Evolutionary conservation across 2,113 vertebrate genomes (phyloP).

Genomic region (Prochilodus magdalenae): DNA sequence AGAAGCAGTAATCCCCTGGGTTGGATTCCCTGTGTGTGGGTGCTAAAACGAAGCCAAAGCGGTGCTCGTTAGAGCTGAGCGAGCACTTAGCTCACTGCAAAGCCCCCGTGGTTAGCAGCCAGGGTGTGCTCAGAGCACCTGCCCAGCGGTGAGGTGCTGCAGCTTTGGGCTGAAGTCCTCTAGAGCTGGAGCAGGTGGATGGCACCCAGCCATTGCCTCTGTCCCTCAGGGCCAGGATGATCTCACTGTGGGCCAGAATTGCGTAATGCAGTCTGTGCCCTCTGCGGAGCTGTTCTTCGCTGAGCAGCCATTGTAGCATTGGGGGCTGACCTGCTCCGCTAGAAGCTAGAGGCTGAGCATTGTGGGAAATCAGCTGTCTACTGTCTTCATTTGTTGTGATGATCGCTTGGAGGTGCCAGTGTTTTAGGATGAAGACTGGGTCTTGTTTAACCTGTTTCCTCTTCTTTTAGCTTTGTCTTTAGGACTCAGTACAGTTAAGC

Average conservation of each 20-base stretch:
- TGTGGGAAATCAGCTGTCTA: background rate
- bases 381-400: background rate
- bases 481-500: background rate
- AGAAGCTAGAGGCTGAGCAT: background rate
- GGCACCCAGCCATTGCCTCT: constrained; percentile 35
- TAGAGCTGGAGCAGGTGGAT: constrained; percentile 52
- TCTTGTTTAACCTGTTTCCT: background rate
- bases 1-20: constrained; percentile 14
- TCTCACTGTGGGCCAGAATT: constrained; percentile 31
- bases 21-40: background rate
- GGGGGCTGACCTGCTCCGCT: constrained; percentile 14
- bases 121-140: constrained; percentile 38
- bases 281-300: constrained; percentile 12
- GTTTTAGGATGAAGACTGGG: background rate
- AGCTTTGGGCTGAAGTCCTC: constrained; percentile 40
- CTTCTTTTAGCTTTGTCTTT: background rate
- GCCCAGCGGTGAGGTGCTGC: constrained; percentile 42
- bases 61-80: background rate
- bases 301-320: constrained; percentile 3
- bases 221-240: constrained; percentile 35
- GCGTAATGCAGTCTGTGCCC: constrained; percentile 40
- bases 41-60: constrained; percentile 20
- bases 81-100: constrained; percentile 13
- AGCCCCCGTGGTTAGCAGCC: constrained; percentile 14
- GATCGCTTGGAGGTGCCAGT: background rate